Conservation (phyloP, 2,888 invertebrate species). For the Pyrochroa serraticornis region DNA sequence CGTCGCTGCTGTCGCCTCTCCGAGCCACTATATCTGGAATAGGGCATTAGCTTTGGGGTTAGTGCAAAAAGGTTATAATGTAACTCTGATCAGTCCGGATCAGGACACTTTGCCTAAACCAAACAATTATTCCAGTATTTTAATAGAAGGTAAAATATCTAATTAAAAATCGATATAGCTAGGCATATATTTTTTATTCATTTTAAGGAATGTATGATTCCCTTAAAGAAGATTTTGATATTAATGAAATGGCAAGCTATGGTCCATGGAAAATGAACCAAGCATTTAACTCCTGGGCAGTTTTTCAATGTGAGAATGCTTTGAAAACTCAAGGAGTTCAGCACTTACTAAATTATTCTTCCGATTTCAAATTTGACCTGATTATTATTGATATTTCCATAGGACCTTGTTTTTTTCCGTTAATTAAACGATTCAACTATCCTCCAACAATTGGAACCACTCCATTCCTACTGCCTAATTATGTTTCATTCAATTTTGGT, state of each 20-base stretch:
- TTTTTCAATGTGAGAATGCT: not conserved
- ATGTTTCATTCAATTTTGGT: constrained; percentile 36
- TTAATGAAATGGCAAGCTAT: not conserved
- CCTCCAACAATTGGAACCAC: constrained; percentile 31
- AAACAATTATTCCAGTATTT: constrained; percentile 23
- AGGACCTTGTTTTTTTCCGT: constrained; percentile 40
- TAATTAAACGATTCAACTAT: constrained; percentile 44
- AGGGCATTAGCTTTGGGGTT: constrained; percentile 26
- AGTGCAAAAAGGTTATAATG: constrained; percentile 27
- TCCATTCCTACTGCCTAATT: constrained; percentile 30
- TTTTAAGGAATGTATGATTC: constrained; percentile 22
- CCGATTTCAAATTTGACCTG: constrained; percentile 46
- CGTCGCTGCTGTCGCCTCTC: constrained; percentile 24
- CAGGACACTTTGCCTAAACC: constrained; percentile 12
- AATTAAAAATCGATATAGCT: too few relatives aligned
- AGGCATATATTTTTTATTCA: not conserved
- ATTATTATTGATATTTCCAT: constrained; percentile 43
- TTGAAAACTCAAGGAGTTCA: constrained; percentile 41
- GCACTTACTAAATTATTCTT: constrained; percentile 39
- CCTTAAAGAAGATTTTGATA: constrained; percentile 8
- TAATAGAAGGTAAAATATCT: constrained; percentile 27
- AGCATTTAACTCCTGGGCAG: not conserved
- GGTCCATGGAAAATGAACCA: not conserved
- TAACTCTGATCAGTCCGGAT: constrained; percentile 28
- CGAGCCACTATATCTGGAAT: constrained; percentile 34